A percentile compares a stretch with the other conserved stretches of the same genome.
Evolutionary conservation across 2,113 vertebrate genomes (phyloP).

Genomic region (Paradoxurus hermaphroditus): DNA sequence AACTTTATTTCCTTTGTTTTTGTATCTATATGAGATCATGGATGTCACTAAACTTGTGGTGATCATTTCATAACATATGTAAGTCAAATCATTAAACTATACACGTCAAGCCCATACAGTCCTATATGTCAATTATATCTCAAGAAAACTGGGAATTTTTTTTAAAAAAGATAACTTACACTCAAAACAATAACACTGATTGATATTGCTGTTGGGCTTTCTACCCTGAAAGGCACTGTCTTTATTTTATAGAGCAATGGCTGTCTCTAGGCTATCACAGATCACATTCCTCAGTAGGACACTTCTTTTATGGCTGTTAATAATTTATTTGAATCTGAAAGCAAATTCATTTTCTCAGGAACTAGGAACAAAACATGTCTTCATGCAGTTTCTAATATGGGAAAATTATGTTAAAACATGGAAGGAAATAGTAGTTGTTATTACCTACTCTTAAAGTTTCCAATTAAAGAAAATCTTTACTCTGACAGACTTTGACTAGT

Average conservation of each 20-base stretch:
- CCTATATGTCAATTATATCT: background rate
- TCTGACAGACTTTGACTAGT: background rate
- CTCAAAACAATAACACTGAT: background rate
- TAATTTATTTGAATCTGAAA: background rate
- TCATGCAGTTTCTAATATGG: background rate
- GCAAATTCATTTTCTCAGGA: conserved; percentile 11
- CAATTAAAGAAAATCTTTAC: conserved; percentile 28
- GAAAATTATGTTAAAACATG: conserved; percentile 13
- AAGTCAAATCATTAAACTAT: background rate
- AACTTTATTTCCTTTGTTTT: background rate
- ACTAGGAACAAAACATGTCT: background rate
- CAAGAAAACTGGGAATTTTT: background rate
- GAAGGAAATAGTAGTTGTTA: background rate
- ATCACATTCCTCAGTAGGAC: background rate
- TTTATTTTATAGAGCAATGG: background rate
- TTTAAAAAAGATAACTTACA: background rate
- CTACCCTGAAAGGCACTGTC: background rate
- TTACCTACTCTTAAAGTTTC: background rate
- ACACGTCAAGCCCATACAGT: background rate
- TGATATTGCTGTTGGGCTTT: background rate
- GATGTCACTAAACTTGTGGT: background rate
- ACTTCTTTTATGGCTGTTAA: background rate
- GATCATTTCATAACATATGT: background rate
- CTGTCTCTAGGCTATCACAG: background rate
- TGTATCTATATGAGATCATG: background rate